These are phyloP conservation scores for Lasiommata megera DNA, from an alignment of 2,888 invertebrate species.

Conservation along the genomic window DNA sequence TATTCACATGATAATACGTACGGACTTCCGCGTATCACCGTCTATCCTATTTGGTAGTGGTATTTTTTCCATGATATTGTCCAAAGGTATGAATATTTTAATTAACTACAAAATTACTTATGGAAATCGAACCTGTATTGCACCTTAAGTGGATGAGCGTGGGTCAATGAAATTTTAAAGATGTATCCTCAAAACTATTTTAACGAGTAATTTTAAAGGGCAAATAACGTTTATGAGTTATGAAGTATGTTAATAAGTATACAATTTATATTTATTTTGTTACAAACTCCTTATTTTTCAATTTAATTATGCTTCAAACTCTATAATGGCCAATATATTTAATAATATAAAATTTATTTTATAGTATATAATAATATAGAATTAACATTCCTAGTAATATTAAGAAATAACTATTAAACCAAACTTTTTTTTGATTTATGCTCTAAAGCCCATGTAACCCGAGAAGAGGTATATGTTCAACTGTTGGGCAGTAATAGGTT, in stretches of 20 bases:
- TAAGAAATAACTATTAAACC: too few relatives aligned
- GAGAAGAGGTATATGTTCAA: too few relatives aligned
- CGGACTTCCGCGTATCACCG: background rate
- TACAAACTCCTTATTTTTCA: background rate
- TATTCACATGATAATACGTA: background rate
- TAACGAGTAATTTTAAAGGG: constrained; percentile 26
- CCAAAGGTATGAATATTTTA: constrained; percentile 21
- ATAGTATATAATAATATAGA: too few relatives aligned
- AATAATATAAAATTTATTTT: too few relatives aligned
- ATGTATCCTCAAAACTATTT: constrained; percentile 25
- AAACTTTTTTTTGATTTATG: too few relatives aligned
- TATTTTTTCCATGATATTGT: constrained; percentile 6
- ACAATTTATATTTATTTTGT: background rate
- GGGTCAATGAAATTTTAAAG: constrained; percentile 27
- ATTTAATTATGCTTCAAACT: background rate
- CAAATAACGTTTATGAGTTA: constrained; percentile 18
- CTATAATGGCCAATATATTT: too few relatives aligned
- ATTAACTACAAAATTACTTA: constrained; percentile 19
- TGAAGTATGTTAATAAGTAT: constrained; percentile 13
- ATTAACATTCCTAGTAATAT: too few relatives aligned
- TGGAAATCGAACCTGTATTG: constrained; percentile 13
- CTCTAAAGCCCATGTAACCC: too few relatives aligned
- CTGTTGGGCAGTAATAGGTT: too few relatives aligned
- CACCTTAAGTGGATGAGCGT: constrained; percentile 9
- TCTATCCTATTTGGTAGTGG: constrained; percentile 9